Evolutionary conservation across 2,113 vertebrate species (phyloP), one percentile per base, ranked within the genome.

Genomic region (Hipposideros armiger): DNA sequence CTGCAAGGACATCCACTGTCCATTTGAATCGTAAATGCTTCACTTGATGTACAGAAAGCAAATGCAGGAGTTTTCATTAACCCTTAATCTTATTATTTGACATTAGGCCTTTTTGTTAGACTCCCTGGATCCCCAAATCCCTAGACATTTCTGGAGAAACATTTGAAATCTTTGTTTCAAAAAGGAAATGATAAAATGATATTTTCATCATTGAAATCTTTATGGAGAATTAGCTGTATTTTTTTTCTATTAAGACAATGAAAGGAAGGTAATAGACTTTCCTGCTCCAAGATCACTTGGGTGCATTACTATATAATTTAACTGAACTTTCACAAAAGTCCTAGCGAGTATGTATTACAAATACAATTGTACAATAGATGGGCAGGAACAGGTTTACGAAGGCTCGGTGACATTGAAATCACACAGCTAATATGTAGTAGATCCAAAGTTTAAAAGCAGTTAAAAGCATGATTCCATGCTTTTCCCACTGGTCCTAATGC

Each of bases 1-100:
- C 73, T 92, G 45, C 67, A 95, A 97, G 52, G 87, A 28, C 58
- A 67, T 10, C 19, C 50, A 73, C 7, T 3, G 11, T 92, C 66
- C 95, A 62, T 60, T 60, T 95, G 92, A 67, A 77, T 96, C 85
- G 93, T 90, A 96, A 89, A 62, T 14, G 7, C 32, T 76, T 91
- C 45, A 40, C 28, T 36, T 0, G 15, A 60, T 13, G 20, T 76
- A 22, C 19, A 17, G 64, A 82, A 96, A 30, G 82, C 28, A 91
- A 96, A 50, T 85, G 32, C 24, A 85, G 90, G 90, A 74, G 45
- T 78, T 91, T 90, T 84, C 24, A 47, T 97, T 66, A 69, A 80
- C 22, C 47, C 40, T 14, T 69, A 72, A 64, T 52, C 0, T 0
- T 76, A 7, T 30, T 52, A 20, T 88, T 92, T 97, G 74, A 83